These are phyloP conservation scores for Dendrolimus houi DNA, from an alignment of 2,888 invertebrate genomes.

Conservation along the genomic window DNA sequence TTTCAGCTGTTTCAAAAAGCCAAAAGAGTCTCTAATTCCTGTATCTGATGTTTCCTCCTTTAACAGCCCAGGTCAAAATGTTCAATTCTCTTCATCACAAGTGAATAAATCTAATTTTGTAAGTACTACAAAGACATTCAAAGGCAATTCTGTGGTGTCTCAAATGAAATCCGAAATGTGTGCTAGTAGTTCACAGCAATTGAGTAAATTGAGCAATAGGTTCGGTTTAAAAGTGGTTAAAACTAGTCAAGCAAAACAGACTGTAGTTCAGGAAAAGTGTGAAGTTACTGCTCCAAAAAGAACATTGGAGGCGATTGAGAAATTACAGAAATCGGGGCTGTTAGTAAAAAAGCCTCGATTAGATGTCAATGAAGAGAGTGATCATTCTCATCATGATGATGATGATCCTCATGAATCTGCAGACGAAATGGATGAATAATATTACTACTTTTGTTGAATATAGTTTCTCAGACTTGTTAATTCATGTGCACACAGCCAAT, in stretches of 20 bases:
- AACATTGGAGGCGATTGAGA: constrained; percentile 59
- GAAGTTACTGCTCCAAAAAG: constrained; percentile 41
- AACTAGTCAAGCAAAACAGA: constrained; percentile 47
- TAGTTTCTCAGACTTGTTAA: too few species aligned
- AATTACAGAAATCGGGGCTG: constrained; percentile 59
- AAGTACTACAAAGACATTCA: constrained; percentile 41
- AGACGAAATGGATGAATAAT: constrained; percentile 26
- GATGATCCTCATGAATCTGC: constrained; percentile 31
- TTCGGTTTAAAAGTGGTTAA: constrained; percentile 50
- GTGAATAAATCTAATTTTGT: constrained; percentile 41
- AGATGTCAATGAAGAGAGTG: constrained; percentile 38
- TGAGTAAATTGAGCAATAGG: constrained; percentile 43
- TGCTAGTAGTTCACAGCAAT: constrained; percentile 43
- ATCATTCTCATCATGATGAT: constrained; percentile 30
- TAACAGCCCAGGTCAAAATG: constrained; percentile 23
- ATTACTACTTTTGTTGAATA: neutral
- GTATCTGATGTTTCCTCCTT: constrained; percentile 31
- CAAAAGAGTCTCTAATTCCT: constrained; percentile 51
- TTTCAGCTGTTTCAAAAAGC: constrained; percentile 61
- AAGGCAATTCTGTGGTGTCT: constrained; percentile 43
- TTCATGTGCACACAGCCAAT: neutral
- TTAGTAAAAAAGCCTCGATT: constrained; percentile 59
- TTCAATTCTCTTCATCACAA: constrained; percentile 40
- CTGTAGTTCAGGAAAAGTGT: constrained; percentile 43
- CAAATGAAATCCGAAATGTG: constrained; percentile 51